Percentiles rank a stretch among this genome's conserved stretches.
phyloP scores from a whole-genome alignment of 37 sponge, comb jelly and placozoan genomes.

The Geodia barretti region DNA sequence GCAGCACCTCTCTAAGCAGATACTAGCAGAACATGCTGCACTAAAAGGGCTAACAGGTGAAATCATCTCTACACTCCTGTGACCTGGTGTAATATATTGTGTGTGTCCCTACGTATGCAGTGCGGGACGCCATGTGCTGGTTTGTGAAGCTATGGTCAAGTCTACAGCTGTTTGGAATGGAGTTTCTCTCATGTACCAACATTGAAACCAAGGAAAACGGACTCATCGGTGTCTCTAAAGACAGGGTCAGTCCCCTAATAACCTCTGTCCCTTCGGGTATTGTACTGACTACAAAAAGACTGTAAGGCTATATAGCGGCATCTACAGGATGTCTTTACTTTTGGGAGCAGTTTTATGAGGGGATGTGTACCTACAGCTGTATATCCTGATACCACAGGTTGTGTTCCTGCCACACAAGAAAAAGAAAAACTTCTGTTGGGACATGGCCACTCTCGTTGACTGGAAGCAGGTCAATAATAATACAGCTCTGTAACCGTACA shows the following conservation, averaged over 20 bases:
- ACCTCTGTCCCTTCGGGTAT: not conserved
- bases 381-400: constrained; percentile 16
- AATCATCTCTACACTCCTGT: no score
- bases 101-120: not conserved
- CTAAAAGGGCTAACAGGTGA: constrained; percentile 56
- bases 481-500: not conserved
- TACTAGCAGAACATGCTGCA: constrained; percentile 37
- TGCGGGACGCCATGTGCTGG: constrained; percentile 61
- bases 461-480: constrained; percentile 42
- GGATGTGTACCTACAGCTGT: not conserved
- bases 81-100: no score
- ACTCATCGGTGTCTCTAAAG: constrained; percentile 81
- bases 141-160: constrained; percentile 88
- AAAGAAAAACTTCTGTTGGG: constrained; percentile 63
- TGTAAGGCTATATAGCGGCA: no score
- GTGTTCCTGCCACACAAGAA: constrained; percentile 59
- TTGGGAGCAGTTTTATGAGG: not conserved
- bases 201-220: constrained; percentile 74
- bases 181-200: constrained; percentile 82
- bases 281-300: no score
- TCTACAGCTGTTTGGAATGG: constrained; percentile 79
- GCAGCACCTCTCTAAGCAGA: constrained; percentile 51
- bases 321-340: not conserved
- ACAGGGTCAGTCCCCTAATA: constrained; percentile 36
- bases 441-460: constrained; percentile 34